Percentiles rank a stretch among this genome's conserved stretches.
Evolutionary conservation across 1,140 invertebrate species (phyloP).

Genomic region (Eriocheir sinensis): DNA sequence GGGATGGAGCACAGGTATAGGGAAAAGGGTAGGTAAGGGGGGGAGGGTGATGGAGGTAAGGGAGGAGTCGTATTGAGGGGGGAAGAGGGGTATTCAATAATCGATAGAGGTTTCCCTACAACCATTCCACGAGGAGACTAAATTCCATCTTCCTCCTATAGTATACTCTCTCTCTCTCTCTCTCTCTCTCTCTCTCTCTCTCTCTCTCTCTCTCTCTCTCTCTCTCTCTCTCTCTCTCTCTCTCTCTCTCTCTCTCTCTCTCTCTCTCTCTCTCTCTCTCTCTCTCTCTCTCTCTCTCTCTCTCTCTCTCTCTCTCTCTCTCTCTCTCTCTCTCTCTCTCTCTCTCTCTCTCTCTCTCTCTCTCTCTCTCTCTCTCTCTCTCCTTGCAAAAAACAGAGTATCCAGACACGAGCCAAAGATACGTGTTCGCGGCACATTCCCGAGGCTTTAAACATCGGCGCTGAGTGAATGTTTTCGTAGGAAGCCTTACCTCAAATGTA

Average conservation of each 20-base stretch:
- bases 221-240: background rate
- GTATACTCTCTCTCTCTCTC: background rate
- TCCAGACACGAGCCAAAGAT: slow-evolving; percentile 14
- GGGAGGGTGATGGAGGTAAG: background rate
- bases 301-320: slow-evolving; percentile 20
- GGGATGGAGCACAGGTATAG: background rate
- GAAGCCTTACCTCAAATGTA: background rate
- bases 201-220: background rate
- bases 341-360: background rate
- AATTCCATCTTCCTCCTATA: background rate
- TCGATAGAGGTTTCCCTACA: slow-evolving; percentile 38
- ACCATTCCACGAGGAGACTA: background rate
- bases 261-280: background rate
- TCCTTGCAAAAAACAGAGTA: background rate
- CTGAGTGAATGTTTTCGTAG: background rate
- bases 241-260: background rate
- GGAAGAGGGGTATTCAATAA: slow-evolving; percentile 48
- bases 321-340: background rate
- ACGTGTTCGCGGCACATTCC: slow-evolving; percentile 43
- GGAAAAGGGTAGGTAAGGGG: background rate
- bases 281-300: background rate
- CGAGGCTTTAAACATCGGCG: slow-evolving; percentile 51
- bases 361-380: background rate
- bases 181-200: background rate
- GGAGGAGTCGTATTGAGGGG: background rate